Percentiles rank a stretch among this genome's conserved stretches.
Evolutionary conservation across 2,113 vertebrate genomes (phyloP).

Genomic region (Nerophis lumbriciformis): DNA sequence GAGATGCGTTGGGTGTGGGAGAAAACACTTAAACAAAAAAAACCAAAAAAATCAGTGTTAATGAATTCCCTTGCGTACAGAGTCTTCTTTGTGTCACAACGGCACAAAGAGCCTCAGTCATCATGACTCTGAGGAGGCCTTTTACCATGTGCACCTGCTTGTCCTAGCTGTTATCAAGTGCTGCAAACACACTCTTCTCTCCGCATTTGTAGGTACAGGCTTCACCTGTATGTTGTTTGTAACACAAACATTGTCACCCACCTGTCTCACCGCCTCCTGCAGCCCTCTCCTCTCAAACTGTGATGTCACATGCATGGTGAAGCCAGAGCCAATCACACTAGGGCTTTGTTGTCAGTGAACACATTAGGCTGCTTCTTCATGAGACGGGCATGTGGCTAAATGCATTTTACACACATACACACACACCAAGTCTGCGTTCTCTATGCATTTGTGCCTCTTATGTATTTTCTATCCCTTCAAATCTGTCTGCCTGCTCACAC

Average conservation of each 20-base stretch:
- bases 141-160: conserved; percentile 57
- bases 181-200: conserved; percentile 1
- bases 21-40: conserved; percentile 2
- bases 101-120: conserved; percentile 47
- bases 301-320: conserved; percentile 16
- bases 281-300: conserved; percentile 25
- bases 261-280: conserved; percentile 46
- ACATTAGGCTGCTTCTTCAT: conserved; percentile 9
- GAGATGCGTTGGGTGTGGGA: conserved; percentile 5
- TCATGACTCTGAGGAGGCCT: conserved; percentile 41
- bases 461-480: conserved; percentile 40
- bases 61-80: conserved; percentile 60
- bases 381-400: conserved; percentile 1
- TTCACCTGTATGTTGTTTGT: conserved; percentile 41
- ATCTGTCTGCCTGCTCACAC: conserved; percentile 52
- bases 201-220: conserved; percentile 3
- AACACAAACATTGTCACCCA: conserved; percentile 31
- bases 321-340: conserved; percentile 25
- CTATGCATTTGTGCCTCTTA: conserved; percentile 32
- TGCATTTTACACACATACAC: background rate
- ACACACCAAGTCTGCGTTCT: conserved; percentile 9
- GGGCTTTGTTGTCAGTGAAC: conserved; percentile 22
- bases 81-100: conserved; percentile 56
- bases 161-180: conserved; percentile 14
- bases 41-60: conserved; percentile 43